Evolutionary conservation across 2,113 vertebrate species (phyloP).

Genomic region (Carollia perspicillata): DNA sequence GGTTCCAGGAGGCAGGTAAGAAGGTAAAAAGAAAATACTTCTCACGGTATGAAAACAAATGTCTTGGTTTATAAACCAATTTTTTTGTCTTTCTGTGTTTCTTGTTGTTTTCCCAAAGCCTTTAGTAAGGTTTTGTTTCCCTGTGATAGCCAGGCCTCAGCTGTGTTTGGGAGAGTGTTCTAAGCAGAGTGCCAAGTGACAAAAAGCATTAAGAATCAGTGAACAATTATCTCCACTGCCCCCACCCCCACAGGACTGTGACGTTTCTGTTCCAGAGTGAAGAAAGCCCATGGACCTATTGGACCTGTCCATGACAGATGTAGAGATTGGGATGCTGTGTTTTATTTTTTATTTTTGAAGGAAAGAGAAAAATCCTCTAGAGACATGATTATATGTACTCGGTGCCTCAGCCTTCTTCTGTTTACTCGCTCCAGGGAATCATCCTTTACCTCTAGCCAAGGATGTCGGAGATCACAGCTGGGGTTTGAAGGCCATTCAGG

Average conservation of each 20-base stretch:
- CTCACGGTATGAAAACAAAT: not conserved
- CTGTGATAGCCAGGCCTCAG: not conserved
- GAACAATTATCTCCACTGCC: not conserved
- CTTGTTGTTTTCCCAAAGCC: not conserved
- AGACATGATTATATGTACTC: not conserved
- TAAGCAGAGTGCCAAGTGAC: not conserved
- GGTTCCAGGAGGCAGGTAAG: not conserved
- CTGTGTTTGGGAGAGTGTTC: not conserved
- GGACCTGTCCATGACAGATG: too few relatives aligned
- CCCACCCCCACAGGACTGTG: not conserved
- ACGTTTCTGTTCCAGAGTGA: not conserved
- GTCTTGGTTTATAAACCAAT: not conserved
- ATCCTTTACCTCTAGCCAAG: too few relatives aligned
- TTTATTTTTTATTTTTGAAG: not conserved
- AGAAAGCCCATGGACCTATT: not conserved
- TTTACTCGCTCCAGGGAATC: not conserved
- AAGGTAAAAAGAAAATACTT: not conserved
- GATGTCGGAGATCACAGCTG: not conserved
- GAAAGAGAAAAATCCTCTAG: not conserved
- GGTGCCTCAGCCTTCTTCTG: not conserved
- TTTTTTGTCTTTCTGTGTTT: not conserved
- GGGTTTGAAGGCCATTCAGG: not conserved
- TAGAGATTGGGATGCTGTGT: not conserved
- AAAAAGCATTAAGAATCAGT: not conserved
- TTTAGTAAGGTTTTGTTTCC: not conserved